Evolutionary conservation across 2,888 invertebrate genomes (phyloP), one percentile per base, ranked within the genome.

Genomic region (Dendrolimus pini): DNA sequence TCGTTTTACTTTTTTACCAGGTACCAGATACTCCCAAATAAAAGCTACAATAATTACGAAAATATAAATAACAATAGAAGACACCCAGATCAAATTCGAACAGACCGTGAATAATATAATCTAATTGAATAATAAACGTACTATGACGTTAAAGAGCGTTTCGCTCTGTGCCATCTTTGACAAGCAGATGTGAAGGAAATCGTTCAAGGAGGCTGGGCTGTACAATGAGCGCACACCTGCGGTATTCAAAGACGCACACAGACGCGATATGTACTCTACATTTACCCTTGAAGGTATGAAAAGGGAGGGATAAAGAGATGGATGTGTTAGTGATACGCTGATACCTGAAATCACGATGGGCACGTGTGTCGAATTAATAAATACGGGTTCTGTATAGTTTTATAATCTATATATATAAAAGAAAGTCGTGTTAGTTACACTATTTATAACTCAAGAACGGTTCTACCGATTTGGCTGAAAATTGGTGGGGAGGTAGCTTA

Each of bases 151-250:
- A 30, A 30, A 30, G 3, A 3, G 30, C 30, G 30, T 30, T 30
- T 3, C 6, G 30, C 3, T 30, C 12, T 9, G 47, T 12, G 12
- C 47, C 47, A 47, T 47, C 47, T 47, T 12, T 47, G 47, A 12
- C 47, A 47, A 30, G 54, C 58, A 59, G 58, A 55, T 59, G 58
- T 56, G 41, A 55, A 56, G 75, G 76, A 75, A 74, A 68, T 65
- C 60, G 57, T 65, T 66, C 66, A 67, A 68, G 69, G 67, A 64
- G 65, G 62, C 56, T 61, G 60, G 63, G 62, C 68, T 65, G 64
- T 65, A 61, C 64, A 63, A 65, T 70, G 62, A 55, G 55, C 54
- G 73, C 75, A 75, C 78, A 78, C 78, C 78, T 78, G 78, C 78
- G 70, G 57, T 41, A 14, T 56, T 59, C 56, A 63, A 61, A 62